A percentile compares a stretch with the other conserved stretches of the same genome.
Conservation (phyloP, 2,888 invertebrate genomes). For the Dryadula phaetusa region DNA sequence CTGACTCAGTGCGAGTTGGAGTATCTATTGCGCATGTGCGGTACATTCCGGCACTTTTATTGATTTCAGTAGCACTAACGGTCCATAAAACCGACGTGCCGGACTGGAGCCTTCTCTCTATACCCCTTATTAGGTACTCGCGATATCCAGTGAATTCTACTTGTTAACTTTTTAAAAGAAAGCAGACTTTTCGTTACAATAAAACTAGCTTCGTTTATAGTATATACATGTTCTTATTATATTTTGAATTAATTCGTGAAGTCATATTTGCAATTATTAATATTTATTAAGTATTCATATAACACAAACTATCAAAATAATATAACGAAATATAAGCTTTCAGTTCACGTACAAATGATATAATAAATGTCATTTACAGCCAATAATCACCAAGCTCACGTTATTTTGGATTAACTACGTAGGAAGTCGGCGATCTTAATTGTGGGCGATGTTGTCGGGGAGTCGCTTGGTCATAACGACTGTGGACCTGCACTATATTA, state of each 20-base stretch:
- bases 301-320: conserved; percentile 2
- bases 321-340: conserved; percentile 34
- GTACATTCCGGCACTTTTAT: conserved; percentile 87
- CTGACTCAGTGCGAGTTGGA: conserved; percentile 76
- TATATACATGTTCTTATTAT: not conserved
- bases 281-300: not conserved
- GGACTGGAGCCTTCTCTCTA: conserved; percentile 76
- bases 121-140: conserved; percentile 81
- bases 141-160: conserved; percentile 72
- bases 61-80: conserved; percentile 89
- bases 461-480: conserved; percentile 71
- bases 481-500: conserved; percentile 72
- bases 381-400: conserved; percentile 80
- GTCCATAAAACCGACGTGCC: conserved; percentile 82
- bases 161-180: conserved; percentile 72
- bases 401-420: conserved; percentile 80
- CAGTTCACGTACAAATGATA: conserved; percentile 59
- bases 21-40: conserved; percentile 80
- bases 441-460: conserved; percentile 66
- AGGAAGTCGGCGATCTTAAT: conserved; percentile 81
- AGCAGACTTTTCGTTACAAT: conserved; percentile 19
- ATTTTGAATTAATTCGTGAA: not conserved
- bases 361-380: conserved; percentile 66
- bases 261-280: not conserved
- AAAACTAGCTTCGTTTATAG: not conserved